phyloP scores from a whole-genome alignment of 92 coral and sea anemone species.

The Zoanthus solanderi region DNA sequence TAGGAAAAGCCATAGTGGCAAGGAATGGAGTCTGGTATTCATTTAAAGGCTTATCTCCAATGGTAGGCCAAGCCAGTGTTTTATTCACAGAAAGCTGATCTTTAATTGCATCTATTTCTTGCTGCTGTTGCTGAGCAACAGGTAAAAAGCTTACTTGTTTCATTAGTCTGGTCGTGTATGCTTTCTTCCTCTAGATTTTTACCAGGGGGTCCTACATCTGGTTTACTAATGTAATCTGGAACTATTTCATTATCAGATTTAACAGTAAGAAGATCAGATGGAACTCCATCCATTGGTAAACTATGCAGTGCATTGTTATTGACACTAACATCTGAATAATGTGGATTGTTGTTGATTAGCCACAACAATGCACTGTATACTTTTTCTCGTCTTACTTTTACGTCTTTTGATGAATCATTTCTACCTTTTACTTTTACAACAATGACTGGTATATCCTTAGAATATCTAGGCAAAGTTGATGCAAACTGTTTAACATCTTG shows the following conservation, averaged over 20 bases:
- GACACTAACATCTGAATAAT: background rate
- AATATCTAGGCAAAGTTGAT: background rate
- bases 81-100: conserved; percentile 5
- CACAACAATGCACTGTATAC: conserved; percentile 16
- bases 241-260: conserved; percentile 22
- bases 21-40: background rate
- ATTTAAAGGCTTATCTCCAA: conserved; percentile 8
- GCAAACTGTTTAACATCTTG: conserved; percentile 1
- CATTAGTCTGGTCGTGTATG: background rate
- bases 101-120: background rate
- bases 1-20: background rate
- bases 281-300: conserved; percentile 1
- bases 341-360: conserved; percentile 6
- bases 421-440: conserved; percentile 8
- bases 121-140: conserved; percentile 13
- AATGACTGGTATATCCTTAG: background rate
- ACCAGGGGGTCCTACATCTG: background rate
- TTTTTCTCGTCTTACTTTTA: background rate
- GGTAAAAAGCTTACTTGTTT: conserved; percentile 22
- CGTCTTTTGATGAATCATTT: background rate
- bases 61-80: background rate
- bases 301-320: background rate
- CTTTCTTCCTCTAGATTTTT: background rate
- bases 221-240: background rate
- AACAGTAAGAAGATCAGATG: background rate